Base-by-base conservation (phyloP, 2,888 invertebrate genomes). In the Aphidoletes aphidimyza region DNA sequence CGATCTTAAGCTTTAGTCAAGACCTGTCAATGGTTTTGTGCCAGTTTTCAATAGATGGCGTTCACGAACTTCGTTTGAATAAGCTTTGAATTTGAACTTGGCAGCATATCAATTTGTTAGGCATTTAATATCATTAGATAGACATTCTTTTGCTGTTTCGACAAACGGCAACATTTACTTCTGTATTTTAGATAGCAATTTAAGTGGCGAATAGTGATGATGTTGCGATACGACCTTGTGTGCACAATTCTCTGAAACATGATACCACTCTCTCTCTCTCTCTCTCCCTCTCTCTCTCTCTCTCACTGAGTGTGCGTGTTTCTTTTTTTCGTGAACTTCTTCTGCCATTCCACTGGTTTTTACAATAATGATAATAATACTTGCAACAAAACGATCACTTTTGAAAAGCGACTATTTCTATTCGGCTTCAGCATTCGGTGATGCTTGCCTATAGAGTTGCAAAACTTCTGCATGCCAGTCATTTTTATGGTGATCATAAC, bases 151-250 rank as follows among this genome's bases (percentile, higher is more conserved):
- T 42, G 42, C 42, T 42, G 42, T 9, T 54, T 54, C 54, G 54
- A 8, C 2, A 54, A 54, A 54, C 6, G 19, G 9, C 2, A 17
- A 17, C 47, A 47, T 54, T n/a, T 6, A 6, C 11, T 54, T 54
- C 26, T 54, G 6, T 54, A 54, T 3, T 54, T 54, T 54, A n/a
- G 22, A 26, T 19, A 47, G 2, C 47, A 19, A 11, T 47, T 47
- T 11, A 42, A 11, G 8, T 6, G 11, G 42, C 17, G 47, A 47
- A 22, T 22, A 26, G 22, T 26, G 19, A 26, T 26, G 54, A 54
- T 22, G 54, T 26, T 54, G 54, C 26, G 3, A 54, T 54, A 54
- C 54, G 54, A 54, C 54, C 54, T 54, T 54, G 54, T n/a, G n/a
- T 54, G 54, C 54, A 54, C n/a, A 54, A 22, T 54, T 54, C 26